phyloP scores from a whole-genome alignment of 2,113 vertebrate genomes.

The Siniperca knerii region DNA sequence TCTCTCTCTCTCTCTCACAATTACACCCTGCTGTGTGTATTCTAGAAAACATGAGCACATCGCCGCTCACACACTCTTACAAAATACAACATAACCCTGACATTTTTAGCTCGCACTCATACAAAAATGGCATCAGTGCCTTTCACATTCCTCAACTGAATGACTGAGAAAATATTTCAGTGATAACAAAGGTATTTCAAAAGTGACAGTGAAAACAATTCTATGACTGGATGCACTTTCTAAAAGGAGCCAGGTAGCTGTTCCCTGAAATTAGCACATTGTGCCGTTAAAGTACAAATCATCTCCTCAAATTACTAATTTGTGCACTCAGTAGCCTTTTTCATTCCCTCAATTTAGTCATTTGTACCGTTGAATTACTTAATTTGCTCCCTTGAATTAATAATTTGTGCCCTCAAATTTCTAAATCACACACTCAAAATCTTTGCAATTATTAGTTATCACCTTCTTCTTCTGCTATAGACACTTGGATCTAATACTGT shows the following conservation, averaged over 20 bases:
- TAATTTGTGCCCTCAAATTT: conserved; percentile 12
- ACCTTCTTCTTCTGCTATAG: conserved; percentile 2
- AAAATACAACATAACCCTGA: conserved; percentile 34
- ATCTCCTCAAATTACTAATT: not conserved
- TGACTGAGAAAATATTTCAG: conserved; percentile 34
- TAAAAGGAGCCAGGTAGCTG: not conserved
- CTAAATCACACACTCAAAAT: conserved; percentile 15
- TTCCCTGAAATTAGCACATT: conserved; percentile 1
- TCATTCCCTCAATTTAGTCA: conserved; percentile 14
- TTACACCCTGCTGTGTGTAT: conserved; percentile 35
- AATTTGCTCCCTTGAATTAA: conserved; percentile 34
- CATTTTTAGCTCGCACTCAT: conserved; percentile 48
- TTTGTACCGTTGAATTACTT: conserved; percentile 11
- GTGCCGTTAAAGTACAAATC: conserved; percentile 12
- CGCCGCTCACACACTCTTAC: conserved; percentile 19
- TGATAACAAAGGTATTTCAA: conserved; percentile 17
- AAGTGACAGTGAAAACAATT: conserved; percentile 16
- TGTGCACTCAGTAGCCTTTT: conserved; percentile 23
- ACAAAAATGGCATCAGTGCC: conserved; percentile 27
- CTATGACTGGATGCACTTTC: conserved; percentile 6
- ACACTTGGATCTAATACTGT: conserved; percentile 3
- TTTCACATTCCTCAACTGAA: conserved; percentile 25
- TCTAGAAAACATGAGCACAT: conserved; percentile 37
- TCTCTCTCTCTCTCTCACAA: not conserved
- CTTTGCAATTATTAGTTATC: conserved; percentile 6